Evolutionary conservation across 1,140 invertebrate species (phyloP).

Genomic region (Halesus radiatus): DNA sequence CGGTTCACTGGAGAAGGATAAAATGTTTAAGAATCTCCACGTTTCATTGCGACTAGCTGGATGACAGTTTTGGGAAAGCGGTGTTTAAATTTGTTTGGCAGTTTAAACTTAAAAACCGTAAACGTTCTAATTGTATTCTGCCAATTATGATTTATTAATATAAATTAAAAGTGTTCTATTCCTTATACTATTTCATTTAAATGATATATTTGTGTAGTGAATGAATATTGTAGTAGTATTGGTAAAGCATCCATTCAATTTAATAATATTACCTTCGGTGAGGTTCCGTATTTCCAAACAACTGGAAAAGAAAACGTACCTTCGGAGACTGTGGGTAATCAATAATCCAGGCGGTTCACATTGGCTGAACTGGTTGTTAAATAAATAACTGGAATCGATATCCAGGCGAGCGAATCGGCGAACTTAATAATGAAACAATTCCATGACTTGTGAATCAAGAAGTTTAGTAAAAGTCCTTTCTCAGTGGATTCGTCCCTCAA

Average conservation of each 20-base stretch:
- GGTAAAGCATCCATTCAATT: too few species aligned
- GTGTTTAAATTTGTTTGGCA: neutral
- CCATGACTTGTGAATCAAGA: conserved; percentile 37
- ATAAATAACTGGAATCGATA: conserved; percentile 47
- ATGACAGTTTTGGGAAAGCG: neutral
- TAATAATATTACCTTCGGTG: too few species aligned
- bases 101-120: neutral
- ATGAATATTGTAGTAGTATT: too few species aligned
- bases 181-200: too few species aligned
- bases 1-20: conserved; percentile 39
- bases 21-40: conserved; percentile 49
- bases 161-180: too few species aligned
- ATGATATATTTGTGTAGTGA: too few species aligned
- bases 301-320: neutral
- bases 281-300: too few species aligned
- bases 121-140: too few species aligned
- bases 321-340: conserved; percentile 26
- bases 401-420: conserved; percentile 13
- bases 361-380: conserved; percentile 38
- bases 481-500: conserved; percentile 25
- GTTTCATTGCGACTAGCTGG: neutral
- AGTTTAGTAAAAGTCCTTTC: conserved; percentile 33
- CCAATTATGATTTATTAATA: too few species aligned
- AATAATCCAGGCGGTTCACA: conserved; percentile 39
- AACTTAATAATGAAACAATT: conserved; percentile 31